Conservation (phyloP, 2,797 vertebrate genomes). For the Pristis pectinata region DNA sequence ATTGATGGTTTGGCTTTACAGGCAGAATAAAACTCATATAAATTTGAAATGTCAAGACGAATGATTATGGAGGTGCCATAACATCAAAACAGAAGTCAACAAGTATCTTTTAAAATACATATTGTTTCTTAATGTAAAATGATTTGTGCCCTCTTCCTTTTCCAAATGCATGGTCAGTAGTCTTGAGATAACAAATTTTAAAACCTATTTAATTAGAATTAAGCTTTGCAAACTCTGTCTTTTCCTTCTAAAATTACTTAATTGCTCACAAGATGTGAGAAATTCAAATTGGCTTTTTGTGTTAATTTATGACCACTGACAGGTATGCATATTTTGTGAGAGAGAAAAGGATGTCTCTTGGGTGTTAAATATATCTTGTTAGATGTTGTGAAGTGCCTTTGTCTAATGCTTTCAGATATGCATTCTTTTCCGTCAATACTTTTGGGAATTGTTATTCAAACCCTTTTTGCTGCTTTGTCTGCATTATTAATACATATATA, state of each 20-base stretch:
- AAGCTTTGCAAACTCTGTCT: constrained; percentile 46
- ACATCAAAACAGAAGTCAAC: background rate
- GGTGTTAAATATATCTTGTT: constrained; percentile 57
- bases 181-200: background rate
- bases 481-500: constrained; percentile 39
- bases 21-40: background rate
- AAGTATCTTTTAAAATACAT: background rate
- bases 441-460: constrained; percentile 49
- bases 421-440: constrained; percentile 58
- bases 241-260: constrained; percentile 40
- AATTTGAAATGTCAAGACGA: background rate
- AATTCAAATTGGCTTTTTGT: constrained; percentile 47
- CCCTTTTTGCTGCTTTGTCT: constrained; percentile 45
- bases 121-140: background rate
- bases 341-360: constrained; percentile 47
- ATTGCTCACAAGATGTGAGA: constrained; percentile 39
- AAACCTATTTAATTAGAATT: constrained; percentile 41
- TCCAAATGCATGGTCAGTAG: background rate
- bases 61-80: background rate
- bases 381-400: constrained; percentile 46
- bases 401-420: constrained; percentile 56
- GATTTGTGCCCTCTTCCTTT: background rate
- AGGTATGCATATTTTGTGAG: constrained; percentile 52
- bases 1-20: background rate
- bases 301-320: constrained; percentile 50